Evolutionary conservation across 2,113 vertebrate genomes (phyloP).

Genomic region (Pipra filicauda): DNA sequence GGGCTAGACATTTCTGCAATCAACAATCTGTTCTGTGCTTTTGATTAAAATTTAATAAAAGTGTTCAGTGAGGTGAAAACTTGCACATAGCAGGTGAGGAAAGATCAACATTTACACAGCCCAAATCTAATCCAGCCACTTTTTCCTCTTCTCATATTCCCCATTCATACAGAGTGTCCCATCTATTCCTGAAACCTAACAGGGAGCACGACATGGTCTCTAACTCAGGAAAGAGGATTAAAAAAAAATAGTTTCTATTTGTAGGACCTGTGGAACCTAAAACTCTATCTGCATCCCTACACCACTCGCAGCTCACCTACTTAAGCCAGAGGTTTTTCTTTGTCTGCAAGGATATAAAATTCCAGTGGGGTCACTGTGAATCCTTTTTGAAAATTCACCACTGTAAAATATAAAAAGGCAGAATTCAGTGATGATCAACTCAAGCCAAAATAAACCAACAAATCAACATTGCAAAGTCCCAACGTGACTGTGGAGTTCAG

Average conservation of each 20-base stretch:
- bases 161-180: slow-evolving; percentile 35
- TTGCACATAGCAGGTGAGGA: slow-evolving; percentile 73
- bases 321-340: slow-evolving; percentile 37
- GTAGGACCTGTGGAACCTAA: slow-evolving; percentile 16
- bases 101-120: slow-evolving; percentile 70
- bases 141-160: slow-evolving; percentile 68
- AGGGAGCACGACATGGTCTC: background rate
- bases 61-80: slow-evolving; percentile 62
- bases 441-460: slow-evolving; percentile 47
- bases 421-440: slow-evolving; percentile 10
- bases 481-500: background rate
- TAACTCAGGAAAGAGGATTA: background rate
- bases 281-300: background rate
- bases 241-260: background rate
- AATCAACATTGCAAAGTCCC: background rate
- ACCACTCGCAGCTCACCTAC: background rate
- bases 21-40: slow-evolving; percentile 75
- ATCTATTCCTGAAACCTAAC: slow-evolving; percentile 42
- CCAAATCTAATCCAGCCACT: slow-evolving; percentile 59
- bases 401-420: slow-evolving; percentile 15
- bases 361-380: background rate
- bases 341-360: slow-evolving; percentile 10
- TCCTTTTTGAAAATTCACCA: background rate
- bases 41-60: slow-evolving; percentile 82
- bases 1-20: slow-evolving; percentile 50